Base-by-base conservation (phyloP, 1,140 invertebrate genomes). In the Ostrea edulis region DNA sequence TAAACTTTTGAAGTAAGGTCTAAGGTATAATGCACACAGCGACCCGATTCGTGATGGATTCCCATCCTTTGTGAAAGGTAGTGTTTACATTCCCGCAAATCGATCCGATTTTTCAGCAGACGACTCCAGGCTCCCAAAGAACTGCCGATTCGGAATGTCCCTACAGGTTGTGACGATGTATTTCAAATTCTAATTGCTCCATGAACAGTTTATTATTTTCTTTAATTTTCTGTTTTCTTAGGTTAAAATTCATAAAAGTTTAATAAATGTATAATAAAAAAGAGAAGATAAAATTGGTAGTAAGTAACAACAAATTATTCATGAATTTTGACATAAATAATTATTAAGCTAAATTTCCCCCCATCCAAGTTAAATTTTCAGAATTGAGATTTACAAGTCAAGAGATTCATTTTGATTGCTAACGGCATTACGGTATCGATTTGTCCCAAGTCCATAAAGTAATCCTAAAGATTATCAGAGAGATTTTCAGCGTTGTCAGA, bases 11-110 rank as follows among this genome's bases (percentile, higher is more conserved):
- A 77, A 29, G 68, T 77, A 25, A 77, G 68, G 68, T 77, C 68
- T 77, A 77, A 77, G 68, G 68, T 77, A 35, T 77, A 77, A 77
- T 77, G 68, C 68, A 77, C 68, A 77, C 68, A 35, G 68, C 68
- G 65, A 25, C 68, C 55, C 68, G 68, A 25, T 77, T 77, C 68
- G 68, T 77, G 68, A 77, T 25, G 68, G 68, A 77, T 77, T 77
- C 68, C 29, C 68, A 35, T 77, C 68, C 68, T 77, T 77, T 77
- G 68, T 77, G 68, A 77, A 77, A 77, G 68, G 68, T 77, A 77
- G 68, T 77, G 68, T 77, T 77, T 77, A 77, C 68, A 77, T 25
- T 77, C 68, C 68, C 68, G 68, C 9, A 22, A 77, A 77, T 77
- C 68, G 68, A 77, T 77, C 68, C 68, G 29, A 77, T 77, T 29